Conservation (phyloP, 2,797 vertebrate genomes). For the Channa striata region DNA sequence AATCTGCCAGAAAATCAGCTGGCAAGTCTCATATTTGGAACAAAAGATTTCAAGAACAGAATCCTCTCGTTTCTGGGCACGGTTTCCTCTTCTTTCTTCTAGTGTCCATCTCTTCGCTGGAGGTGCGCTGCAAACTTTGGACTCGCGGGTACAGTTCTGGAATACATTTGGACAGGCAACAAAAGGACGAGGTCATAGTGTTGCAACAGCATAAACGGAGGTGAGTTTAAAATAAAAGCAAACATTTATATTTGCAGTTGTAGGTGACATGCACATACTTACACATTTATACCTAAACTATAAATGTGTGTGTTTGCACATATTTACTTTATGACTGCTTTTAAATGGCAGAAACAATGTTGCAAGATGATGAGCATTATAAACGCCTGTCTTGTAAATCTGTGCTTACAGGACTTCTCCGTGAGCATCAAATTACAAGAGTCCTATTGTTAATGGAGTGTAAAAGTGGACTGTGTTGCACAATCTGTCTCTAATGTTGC, state of each 20-base stretch:
- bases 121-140: conserved; percentile 11
- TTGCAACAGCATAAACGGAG: conserved; percentile 44
- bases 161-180: conserved; percentile 26
- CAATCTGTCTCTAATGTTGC: conserved; percentile 12
- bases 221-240: conserved; percentile 62
- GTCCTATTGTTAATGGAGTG: conserved; percentile 26
- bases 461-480: conserved; percentile 44
- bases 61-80: conserved; percentile 55
- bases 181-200: conserved; percentile 8
- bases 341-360: not conserved
- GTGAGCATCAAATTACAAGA: not conserved
- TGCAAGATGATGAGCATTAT: not conserved
- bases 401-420: not conserved
- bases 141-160: conserved; percentile 28
- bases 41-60: conserved; percentile 48
- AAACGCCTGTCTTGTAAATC: not conserved
- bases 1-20: conserved; percentile 33
- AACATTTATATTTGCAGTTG: not conserved
- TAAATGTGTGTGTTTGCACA: not conserved
- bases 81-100: conserved; percentile 36
- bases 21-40: conserved; percentile 26
- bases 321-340: not conserved
- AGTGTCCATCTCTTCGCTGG: conserved; percentile 49
- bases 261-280: not conserved
- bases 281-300: too few relatives aligned